Percentiles rank a stretch among this genome's conserved stretches.
Conservation (phyloP, 2,797 vertebrate genomes). For the Carapus acus region DNA sequence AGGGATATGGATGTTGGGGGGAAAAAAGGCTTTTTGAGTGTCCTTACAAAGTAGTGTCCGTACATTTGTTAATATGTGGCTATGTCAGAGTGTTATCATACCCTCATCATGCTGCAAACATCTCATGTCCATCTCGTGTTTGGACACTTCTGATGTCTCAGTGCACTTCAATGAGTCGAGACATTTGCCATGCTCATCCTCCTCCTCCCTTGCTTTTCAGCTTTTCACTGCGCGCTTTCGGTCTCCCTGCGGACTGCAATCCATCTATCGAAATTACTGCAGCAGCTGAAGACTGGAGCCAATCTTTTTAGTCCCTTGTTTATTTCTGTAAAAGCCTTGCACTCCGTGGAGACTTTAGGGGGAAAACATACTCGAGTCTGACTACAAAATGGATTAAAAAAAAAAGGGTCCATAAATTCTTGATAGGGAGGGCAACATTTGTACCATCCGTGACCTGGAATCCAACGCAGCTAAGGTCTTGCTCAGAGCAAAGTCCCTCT, state of each 20-base stretch:
- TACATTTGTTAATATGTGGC: no score
- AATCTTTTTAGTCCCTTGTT: conserved; percentile 51
- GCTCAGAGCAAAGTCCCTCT: conserved; percentile 33
- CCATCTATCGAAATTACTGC: conserved; percentile 58
- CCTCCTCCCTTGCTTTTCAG: conserved; percentile 57
- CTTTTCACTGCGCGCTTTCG: conserved; percentile 59
- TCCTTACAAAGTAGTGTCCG: no score
- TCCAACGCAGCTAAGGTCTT: conserved; percentile 16
- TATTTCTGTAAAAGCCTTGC: conserved; percentile 44
- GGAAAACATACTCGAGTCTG: conserved; percentile 34
- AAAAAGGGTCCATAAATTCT: conserved; percentile 22
- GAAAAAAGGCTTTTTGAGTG: no score
- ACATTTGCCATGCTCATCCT: conserved; percentile 62
- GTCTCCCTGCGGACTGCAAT: conserved; percentile 50
- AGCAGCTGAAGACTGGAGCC: conserved; percentile 53
- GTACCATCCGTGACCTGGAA: conserved; percentile 20
- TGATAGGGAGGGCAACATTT: conserved; percentile 13
- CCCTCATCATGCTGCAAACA: conserved; percentile 14
- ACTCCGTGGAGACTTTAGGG: conserved; percentile 31
- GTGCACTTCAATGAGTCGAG: conserved; percentile 38
- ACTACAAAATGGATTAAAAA: conserved; percentile 26
- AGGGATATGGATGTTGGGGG: no score
- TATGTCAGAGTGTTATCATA: no score
- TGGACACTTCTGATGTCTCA: conserved; percentile 35
- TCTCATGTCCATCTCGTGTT: conserved; percentile 22